A percentile compares a stretch with the other conserved stretches of the same genome.
Evolutionary conservation across 2,797 vertebrate species (phyloP).

Genomic region (Muscicapa striata): DNA sequence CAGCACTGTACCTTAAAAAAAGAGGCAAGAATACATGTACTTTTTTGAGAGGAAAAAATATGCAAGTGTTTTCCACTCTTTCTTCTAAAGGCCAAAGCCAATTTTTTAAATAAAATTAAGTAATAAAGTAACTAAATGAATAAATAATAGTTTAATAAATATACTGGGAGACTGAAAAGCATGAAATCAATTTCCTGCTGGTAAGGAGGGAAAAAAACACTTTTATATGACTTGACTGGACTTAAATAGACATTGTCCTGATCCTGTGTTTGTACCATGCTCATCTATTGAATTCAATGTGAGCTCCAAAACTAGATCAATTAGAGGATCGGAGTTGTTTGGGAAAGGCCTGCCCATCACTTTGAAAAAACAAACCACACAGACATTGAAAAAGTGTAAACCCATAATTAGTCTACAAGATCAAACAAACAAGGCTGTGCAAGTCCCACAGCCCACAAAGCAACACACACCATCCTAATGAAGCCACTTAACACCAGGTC

Average conservation of each 20-base stretch:
- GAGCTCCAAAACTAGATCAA: conserved; percentile 48
- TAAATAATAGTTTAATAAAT: conserved; percentile 46
- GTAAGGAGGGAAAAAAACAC: background rate
- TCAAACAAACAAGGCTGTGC: conserved; percentile 5
- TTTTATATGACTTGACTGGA: background rate
- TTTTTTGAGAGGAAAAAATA: background rate
- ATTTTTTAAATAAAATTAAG: conserved; percentile 24
- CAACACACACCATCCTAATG: background rate
- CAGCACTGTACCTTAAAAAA: conserved; percentile 5
- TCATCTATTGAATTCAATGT: conserved; percentile 13
- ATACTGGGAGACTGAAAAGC: conserved; percentile 32
- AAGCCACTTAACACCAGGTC: background rate
- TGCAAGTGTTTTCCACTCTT: background rate
- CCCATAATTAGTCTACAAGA: background rate
- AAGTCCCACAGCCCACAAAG: background rate
- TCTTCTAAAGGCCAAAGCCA: background rate
- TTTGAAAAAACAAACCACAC: conserved; percentile 31
- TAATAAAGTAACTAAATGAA: conserved; percentile 31
- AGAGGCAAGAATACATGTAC: background rate
- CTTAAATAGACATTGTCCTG: conserved; percentile 45
- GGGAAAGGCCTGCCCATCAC: conserved; percentile 41
- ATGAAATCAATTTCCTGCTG: conserved; percentile 54
- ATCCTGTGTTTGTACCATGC: conserved; percentile 19
- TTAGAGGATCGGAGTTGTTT: conserved; percentile 50
- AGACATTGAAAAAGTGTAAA: conserved; percentile 20